Conservation (phyloP, 2,888 invertebrate genomes). For the Adelognathus sp. region DNA sequence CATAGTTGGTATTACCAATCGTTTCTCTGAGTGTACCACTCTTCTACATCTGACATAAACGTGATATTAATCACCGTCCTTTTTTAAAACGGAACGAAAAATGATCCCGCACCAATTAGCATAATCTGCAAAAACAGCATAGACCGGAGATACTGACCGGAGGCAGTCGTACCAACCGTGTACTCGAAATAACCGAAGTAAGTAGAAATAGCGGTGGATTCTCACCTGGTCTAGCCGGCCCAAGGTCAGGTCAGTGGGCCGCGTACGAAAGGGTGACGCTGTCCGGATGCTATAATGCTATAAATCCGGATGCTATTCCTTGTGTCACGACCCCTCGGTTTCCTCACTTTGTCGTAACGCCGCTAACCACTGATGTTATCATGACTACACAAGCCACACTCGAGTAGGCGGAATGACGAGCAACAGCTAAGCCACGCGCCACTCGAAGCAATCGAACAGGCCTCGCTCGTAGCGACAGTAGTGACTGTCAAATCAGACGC, state of each 20-base stretch:
- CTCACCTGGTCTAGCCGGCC: constrained; percentile 77
- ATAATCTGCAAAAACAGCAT: not conserved
- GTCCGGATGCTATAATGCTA: constrained; percentile 27
- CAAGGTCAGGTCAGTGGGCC: constrained; percentile 80
- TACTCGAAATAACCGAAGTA: not conserved
- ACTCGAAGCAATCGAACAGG: not conserved
- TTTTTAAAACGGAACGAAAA: no score
- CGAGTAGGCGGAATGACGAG: constrained; percentile 1
- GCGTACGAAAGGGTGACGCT: constrained; percentile 61
- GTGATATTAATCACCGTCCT: no score
- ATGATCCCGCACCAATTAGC: no score
- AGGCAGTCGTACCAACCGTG: not conserved
- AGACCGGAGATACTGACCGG: no score
- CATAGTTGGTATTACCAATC: no score
- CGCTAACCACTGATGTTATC: constrained; percentile 5
- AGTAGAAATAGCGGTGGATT: constrained; percentile 36
- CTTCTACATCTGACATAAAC: no score
- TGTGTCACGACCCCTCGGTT: constrained; percentile 37
- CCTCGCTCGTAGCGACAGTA: not conserved
- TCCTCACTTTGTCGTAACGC: not conserved
- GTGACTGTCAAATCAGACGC: not conserved
- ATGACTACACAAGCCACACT: not conserved
- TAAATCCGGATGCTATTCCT: constrained; percentile 55
- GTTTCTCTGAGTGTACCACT: no score
- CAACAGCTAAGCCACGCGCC: constrained; percentile 20